These are phyloP conservation scores for Conops quadrifasciatus DNA, from an alignment of 2,888 invertebrate genomes.

Conservation along the genomic window DNA sequence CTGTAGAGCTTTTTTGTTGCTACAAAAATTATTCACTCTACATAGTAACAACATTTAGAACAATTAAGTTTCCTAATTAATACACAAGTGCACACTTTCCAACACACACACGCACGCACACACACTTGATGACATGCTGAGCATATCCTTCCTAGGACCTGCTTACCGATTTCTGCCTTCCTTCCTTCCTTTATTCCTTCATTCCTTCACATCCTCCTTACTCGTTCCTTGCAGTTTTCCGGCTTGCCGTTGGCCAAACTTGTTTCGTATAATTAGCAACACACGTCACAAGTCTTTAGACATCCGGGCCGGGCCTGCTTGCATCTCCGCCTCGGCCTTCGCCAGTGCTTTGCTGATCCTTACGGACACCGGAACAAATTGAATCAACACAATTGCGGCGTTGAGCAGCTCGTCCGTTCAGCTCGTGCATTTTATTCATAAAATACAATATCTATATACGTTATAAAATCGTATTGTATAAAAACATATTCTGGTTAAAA, in stretches of 20 bases:
- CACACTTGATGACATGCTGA: conserved; percentile 10
- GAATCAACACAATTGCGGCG: conserved; percentile 55
- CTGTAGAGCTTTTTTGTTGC: conserved; percentile 1
- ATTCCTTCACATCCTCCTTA: neutral
- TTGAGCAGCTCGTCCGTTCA: neutral
- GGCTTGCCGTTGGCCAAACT: conserved; percentile 40
- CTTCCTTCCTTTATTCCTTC: neutral
- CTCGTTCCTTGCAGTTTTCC: neutral
- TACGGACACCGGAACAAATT: conserved; percentile 48
- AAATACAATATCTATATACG: conserved; percentile 4
- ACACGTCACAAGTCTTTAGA: conserved; percentile 47
- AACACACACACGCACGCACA: conserved; percentile 32
- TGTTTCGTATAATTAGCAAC: conserved; percentile 51
- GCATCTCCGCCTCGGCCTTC: neutral
- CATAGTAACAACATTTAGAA: conserved; percentile 51
- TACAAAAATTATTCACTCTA: conserved; percentile 25
- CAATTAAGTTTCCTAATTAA: conserved; percentile 60
- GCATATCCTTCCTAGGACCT: neutral
- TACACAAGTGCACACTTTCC: conserved; percentile 38
- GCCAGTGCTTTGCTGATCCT: conserved; percentile 33
- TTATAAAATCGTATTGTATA: neutral
- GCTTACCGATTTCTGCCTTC: neutral
- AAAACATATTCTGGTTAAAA: conserved; percentile 31
- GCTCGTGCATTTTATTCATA: conserved; percentile 16
- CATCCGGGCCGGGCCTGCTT: neutral